These are phyloP conservation scores for Pedionomus torquatus DNA, from an alignment of 2,113 vertebrate genomes.

Conservation along the genomic window DNA sequence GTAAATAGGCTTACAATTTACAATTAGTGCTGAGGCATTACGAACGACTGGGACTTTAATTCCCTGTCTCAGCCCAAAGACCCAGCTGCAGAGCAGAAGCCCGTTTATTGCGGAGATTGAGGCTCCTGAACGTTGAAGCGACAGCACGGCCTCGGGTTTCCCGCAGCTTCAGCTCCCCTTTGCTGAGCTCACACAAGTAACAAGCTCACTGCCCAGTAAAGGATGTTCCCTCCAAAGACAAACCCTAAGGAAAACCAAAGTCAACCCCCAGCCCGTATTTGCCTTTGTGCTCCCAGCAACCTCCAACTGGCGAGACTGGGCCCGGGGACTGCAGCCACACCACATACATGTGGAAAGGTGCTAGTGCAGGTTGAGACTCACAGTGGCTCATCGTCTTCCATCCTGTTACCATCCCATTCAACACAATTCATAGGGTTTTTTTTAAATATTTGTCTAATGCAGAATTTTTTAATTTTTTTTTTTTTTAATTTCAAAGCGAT, in stretches of 20 bases:
- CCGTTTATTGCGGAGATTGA: neutral
- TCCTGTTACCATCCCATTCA: neutral
- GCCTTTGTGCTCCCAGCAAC: neutral
- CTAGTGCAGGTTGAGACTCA: neutral
- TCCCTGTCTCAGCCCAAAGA: neutral
- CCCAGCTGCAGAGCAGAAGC: neutral
- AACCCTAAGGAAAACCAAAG: neutral
- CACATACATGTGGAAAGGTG: accelerated
- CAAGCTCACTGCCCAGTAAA: neutral
- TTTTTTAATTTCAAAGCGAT: neutral
- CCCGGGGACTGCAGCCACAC: neutral
- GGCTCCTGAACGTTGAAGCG: neutral
- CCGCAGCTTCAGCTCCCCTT: neutral
- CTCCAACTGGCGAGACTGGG: neutral
- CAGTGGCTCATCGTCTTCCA: neutral
- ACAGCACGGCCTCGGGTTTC: neutral
- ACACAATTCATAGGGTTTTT: neutral
- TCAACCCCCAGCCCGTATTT: neutral
- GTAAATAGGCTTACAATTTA: neutral
- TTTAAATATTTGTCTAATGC: neutral
- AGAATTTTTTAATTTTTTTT: neutral
- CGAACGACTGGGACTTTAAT: neutral
- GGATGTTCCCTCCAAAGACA: neutral
- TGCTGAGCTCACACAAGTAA: neutral
- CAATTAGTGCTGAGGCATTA: neutral